Evolutionary conservation across 2,888 invertebrate genomes (phyloP).

Genomic region (Cephus sareptanus): DNA sequence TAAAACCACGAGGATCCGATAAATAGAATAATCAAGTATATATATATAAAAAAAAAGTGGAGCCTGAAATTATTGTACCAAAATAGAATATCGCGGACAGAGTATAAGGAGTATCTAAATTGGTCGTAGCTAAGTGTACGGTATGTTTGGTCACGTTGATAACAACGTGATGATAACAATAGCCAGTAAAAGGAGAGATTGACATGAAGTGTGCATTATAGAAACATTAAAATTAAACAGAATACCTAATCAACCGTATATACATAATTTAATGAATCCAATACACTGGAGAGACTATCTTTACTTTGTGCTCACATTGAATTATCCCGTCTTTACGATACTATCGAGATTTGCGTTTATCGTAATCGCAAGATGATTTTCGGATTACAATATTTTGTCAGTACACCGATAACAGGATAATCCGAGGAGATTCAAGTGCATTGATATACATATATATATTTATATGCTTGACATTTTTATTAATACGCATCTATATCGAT

Average conservation of each 20-base stretch:
- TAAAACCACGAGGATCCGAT: background rate
- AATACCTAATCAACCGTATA: background rate
- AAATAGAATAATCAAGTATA: background rate
- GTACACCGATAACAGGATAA: background rate
- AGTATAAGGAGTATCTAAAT: too few species aligned
- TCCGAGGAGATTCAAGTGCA: background rate
- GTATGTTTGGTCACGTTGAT: background rate
- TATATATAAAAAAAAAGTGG: too few species aligned
- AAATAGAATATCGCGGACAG: background rate
- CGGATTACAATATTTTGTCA: background rate
- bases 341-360: background rate
- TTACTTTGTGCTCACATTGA: background rate
- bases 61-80: background rate
- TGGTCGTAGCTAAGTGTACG: background rate
- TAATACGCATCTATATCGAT: background rate
- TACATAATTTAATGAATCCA: background rate
- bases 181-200: background rate
- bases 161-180: background rate
- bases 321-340: background rate
- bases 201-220: background rate
- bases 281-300: background rate
- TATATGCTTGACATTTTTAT: background rate
- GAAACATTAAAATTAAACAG: background rate
- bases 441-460: background rate
- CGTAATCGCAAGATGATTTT: background rate